Percentiles rank a stretch among this genome's conserved stretches.
These are phyloP conservation scores for Dicranocentrus wangi DNA, from an alignment of 2,888 invertebrate genomes.

Conservation along the genomic window DNA sequence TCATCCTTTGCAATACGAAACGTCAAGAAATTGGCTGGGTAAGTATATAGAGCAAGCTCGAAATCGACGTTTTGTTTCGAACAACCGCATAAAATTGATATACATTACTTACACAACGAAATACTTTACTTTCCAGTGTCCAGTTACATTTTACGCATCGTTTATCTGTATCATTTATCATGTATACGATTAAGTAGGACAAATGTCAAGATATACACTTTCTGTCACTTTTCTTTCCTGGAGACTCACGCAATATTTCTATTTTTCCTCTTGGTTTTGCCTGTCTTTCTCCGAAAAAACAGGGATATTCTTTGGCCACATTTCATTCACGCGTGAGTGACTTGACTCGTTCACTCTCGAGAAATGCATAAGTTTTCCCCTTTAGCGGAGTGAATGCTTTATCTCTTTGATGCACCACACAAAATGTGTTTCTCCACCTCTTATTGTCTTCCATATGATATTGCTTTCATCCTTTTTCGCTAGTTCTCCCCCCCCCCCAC, in stretches of 20 bases:
- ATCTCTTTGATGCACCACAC: conserved; percentile 27
- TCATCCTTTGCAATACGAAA: conserved; percentile 79
- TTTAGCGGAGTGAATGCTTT: neutral
- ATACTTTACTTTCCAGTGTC: too few species aligned
- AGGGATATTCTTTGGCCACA: conserved; percentile 1
- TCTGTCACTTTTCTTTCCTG: neutral
- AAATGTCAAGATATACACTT: too few species aligned
- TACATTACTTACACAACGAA: too few species aligned
- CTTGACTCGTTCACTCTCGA: conserved; percentile 14
- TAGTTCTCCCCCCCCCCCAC: neutral
- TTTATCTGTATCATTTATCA: too few species aligned
- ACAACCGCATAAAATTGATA: too few species aligned
- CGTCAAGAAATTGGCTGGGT: conserved; percentile 73
- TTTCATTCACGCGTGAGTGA: conserved; percentile 32
- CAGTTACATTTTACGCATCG: too few species aligned
- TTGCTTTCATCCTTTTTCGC: conserved; percentile 11
- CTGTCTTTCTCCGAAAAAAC: neutral
- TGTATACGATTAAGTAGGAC: too few species aligned
- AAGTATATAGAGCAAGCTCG: too few species aligned
- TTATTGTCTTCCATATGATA: neutral
- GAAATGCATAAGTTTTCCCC: conserved; percentile 9
- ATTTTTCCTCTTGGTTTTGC: neutral
- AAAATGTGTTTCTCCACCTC: conserved; percentile 22
- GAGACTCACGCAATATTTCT: neutral
- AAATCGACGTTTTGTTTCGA: too few species aligned